phyloP scores from a whole-genome alignment of 2,888 invertebrate species.

The Artemia sp. region DNA sequence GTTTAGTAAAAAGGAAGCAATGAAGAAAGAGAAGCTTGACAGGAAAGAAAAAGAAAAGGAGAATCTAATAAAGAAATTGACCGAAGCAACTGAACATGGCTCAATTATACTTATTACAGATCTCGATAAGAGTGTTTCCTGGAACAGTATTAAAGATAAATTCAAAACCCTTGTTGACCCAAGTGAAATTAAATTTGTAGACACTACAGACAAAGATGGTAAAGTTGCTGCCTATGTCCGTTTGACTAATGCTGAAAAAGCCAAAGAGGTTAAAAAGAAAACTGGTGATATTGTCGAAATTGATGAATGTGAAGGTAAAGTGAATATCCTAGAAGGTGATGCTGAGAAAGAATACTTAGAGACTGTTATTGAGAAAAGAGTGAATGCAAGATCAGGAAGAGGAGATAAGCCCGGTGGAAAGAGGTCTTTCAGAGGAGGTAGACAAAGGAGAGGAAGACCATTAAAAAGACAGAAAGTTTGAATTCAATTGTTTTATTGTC shows the following conservation, averaged over 20 bases:
- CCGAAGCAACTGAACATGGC: slow-evolving; percentile 26
- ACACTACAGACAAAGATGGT: slow-evolving; percentile 49
- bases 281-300: slow-evolving; percentile 29
- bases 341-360: slow-evolving; percentile 43
- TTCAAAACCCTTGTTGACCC: slow-evolving; percentile 24
- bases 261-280: slow-evolving; percentile 31
- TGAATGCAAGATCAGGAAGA: too few species aligned
- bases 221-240: slow-evolving; percentile 38
- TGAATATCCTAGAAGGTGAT: slow-evolving; percentile 47
- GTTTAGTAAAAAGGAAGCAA: slow-evolving; percentile 25
- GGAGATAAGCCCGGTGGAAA: too few species aligned
- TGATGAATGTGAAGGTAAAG: slow-evolving; percentile 38
- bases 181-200: slow-evolving; percentile 32
- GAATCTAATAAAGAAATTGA: slow-evolving; percentile 27
- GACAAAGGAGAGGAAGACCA: too few species aligned
- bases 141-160: slow-evolving; percentile 40
- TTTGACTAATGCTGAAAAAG: slow-evolving; percentile 25
- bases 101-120: slow-evolving; percentile 30
- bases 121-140: slow-evolving; percentile 22
- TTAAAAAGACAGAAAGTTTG: too few species aligned
- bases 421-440: too few species aligned
- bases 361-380: slow-evolving; percentile 16
- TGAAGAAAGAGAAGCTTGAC: slow-evolving; percentile 29
- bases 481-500: too few species aligned
- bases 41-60: slow-evolving; percentile 29